These are phyloP conservation scores for Eristalinus sepulchralis DNA, from an alignment of 2,888 invertebrate species.

Conservation along the genomic window DNA sequence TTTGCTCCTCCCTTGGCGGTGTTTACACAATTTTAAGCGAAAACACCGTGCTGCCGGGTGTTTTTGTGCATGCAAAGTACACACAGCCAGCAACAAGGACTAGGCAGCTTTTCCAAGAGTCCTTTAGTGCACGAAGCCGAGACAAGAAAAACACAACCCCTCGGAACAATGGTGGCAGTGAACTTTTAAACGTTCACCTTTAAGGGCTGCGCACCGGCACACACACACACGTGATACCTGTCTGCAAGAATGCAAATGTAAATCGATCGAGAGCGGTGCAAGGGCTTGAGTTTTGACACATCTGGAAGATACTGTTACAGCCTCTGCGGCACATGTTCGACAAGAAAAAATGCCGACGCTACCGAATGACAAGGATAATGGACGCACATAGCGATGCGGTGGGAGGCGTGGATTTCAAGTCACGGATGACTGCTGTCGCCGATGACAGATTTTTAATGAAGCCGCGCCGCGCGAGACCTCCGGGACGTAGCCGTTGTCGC, in stretches of 20 bases:
- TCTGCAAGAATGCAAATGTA: constrained; percentile 41
- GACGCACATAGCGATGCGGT: constrained; percentile 27
- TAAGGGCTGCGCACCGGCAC: constrained; percentile 15
- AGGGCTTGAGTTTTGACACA: constrained; percentile 36
- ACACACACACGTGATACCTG: constrained; percentile 24
- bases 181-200: constrained; percentile 79
- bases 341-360: neutral
- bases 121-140: neutral
- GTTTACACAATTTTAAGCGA: constrained; percentile 69
- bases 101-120: constrained; percentile 2
- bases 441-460: constrained; percentile 56
- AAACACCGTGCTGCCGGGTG: constrained; percentile 24
- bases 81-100: neutral
- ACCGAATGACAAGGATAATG: constrained; percentile 27
- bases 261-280: constrained; percentile 39
- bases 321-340: constrained; percentile 1
- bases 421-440: neutral
- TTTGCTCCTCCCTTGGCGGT: constrained; percentile 41
- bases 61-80: constrained; percentile 24
- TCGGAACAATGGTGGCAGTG: constrained; percentile 77
- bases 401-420: neutral
- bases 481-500: neutral
- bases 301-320: neutral
- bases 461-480: constrained; percentile 15
- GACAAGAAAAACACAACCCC: constrained; percentile 22